Evolutionary conservation across 2,113 vertebrate genomes (phyloP), one percentile per base, ranked within the genome.

Genomic region (Ailuropoda melanoleuca): DNA sequence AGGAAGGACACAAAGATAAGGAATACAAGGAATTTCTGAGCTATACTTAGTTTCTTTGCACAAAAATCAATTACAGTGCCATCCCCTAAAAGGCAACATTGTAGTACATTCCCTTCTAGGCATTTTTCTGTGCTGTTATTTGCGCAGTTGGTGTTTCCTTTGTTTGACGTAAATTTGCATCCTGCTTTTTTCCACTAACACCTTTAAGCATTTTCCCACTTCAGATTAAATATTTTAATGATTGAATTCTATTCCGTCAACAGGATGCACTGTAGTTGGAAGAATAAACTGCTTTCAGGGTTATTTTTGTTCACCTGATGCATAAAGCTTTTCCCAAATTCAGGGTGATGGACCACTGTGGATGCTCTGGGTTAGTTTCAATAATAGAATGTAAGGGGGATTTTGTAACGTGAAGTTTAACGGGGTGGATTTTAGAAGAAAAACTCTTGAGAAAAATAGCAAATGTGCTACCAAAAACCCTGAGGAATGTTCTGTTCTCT

Each of bases 141-240:
- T 58, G 48, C 26, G 85, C 39, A 55, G n/a, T 66, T 88, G 17
- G 68, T 66, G 9, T 72, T 88, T 88, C 34, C 26, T 66, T n/a
- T 83, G 31, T 70, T 97, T 90, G 75, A 77, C 50, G 55, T 39
- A 60, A 90, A 81, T 91, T 80, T 88, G 39, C 48, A 39, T 64
- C 50, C 70, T 80, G 56, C 72, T 46, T 74, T 86, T 70, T 66
- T 31, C 62, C 43, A 70, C 53, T 26, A 78, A 56, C 21, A 50
- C 17, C 31, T 19, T n/a, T 75, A 70, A 74, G 74, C 14, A 64
- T 75, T 66, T 80, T 72, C 50, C 53, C 31, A 37, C 11, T 13
- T 37, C 34, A 56, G 31, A 66, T 66, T 26, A 82, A 68, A 92
- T 68, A 93, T 77, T 93, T 97, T 89, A 96, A 81, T 92, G 43